Evolutionary conservation across 2,113 vertebrate genomes (phyloP), one percentile per base, ranked within the genome.

Genomic region (Leucosticte australis): DNA sequence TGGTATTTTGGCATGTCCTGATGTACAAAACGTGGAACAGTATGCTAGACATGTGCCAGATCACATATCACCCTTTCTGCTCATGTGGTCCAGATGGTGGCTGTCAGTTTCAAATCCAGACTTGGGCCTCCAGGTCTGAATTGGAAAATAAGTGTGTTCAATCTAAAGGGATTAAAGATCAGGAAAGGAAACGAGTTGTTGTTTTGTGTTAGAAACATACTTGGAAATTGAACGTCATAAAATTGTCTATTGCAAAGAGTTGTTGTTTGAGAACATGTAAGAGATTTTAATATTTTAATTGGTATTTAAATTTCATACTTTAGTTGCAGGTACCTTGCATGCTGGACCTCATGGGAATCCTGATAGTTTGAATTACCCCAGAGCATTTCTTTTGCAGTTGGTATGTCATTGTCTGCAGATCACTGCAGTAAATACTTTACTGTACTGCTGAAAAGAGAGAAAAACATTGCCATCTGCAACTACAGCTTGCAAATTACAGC

Each of bases 401-500:
- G 96, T 96, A 87, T 96, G 96, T 97, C 92, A 69, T 68, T 94
- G 97, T 97, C 97, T 97, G 97, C 95, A 95, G 87, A 95, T 97
- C 96, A 97, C 97, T 97, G 97, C 97, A 97, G 97, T 97, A 97
- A 97, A 97, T 97, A 97, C 97, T 97, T 96, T 97, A 96, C 96
- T 92, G 92, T 94, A 88, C 84, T 93, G 95, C 95, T 97, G 96
- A 97, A 98, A 96, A 96, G 96, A 87, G 96, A 96, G 97, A 85
- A 98, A 98, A 98, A 98, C 97, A 98, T 98, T 97, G 97, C 98
- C 98, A 98, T 98, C 97, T 98, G 98, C 97, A 98, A 97, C 97
- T 97, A 95, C 98, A 98, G 98, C 98, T 98, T 98, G 98, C 97
- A 98, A 98, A 98, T 98, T 98, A 98, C 98, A 98, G 98, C 97